Base-by-base conservation (phyloP, 2,797 vertebrate species). In the Eupleurogrammus muticus region DNA sequence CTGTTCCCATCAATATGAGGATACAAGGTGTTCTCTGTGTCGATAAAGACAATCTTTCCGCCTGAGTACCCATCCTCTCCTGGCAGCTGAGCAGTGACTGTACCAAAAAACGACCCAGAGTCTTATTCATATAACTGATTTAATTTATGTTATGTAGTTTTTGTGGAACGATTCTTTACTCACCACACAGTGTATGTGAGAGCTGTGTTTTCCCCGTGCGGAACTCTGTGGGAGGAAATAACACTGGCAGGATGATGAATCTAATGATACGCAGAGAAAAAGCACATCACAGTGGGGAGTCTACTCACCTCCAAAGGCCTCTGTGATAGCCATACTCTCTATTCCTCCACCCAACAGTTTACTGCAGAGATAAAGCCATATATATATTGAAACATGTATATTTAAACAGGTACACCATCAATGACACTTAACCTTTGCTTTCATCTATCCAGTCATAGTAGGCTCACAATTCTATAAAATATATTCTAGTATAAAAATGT, bases 11-110 rank as follows among this genome's bases (percentile, higher is more conserved):
- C 16, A 21, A 2, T 38, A 8, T 32, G 94, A 93, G 94, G 96
- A 97, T 99, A 98, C 98, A 99, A 99, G 68, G 97, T 99, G 89
- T 99, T 95, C 93, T 99, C 98, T 11, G 98, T 98, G 85, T 99
- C 98, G 28, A 99, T 96, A 90, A 98, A 99, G 91, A 99, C 96
- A 69, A 98, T 92, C 85, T 99, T 99, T 77, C 98, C 98, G 70
- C 98, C 98, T 0, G 95, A 90, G 87, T 99, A 99, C 53, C 96
- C 96, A 0, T 93, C 92, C 36, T 95, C 91, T 75, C 97, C 97
- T 60, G 98, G 97, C 79, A 99, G 95, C 92, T 99, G 98, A 86
- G 98, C 93, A 58, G 97, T 96, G 51, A 99, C 98, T 99, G 61
- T 2, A 75, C 16, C 58, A 62, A 38, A 54, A 13, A 72, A 66